Conservation (phyloP, 2,797 vertebrate genomes). For the Myotis pilosus region DNA sequence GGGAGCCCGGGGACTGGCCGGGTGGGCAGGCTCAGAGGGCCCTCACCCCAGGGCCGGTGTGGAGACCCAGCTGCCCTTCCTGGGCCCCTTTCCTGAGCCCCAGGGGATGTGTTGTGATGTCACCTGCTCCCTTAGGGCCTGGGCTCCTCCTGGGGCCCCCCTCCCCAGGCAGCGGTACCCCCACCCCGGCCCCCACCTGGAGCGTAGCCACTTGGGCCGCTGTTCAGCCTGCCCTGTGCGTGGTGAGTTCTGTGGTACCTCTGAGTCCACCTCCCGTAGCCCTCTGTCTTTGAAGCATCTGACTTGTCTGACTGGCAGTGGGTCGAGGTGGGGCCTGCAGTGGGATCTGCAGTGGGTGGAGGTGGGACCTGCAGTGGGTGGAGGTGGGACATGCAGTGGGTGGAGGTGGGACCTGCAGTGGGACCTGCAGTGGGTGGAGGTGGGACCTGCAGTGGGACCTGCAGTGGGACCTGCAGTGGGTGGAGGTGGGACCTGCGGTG, state of each 20-base stretch:
- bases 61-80: no score
- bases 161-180: fast-evolving
- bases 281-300: neutral
- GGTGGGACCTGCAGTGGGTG: no score
- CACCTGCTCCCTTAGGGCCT: neutral
- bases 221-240: neutral
- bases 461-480: neutral
- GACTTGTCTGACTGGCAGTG: neutral
- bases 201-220: fast-evolving
- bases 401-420: no score
- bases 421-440: no score
- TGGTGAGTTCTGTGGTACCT: neutral
- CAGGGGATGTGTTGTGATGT: neutral
- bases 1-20: no score
- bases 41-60: fast-evolving
- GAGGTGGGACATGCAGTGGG: no score
- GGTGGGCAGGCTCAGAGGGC: neutral
- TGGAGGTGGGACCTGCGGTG: neutral
- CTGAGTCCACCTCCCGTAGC: neutral
- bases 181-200: no score
- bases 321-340: neutral
- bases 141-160: neutral
- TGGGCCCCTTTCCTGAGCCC: neutral
- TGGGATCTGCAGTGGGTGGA: no score
- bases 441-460: no score